These are phyloP conservation scores for Meteorus colon DNA, from an alignment of 2,888 invertebrate genomes.

Conservation along the genomic window DNA sequence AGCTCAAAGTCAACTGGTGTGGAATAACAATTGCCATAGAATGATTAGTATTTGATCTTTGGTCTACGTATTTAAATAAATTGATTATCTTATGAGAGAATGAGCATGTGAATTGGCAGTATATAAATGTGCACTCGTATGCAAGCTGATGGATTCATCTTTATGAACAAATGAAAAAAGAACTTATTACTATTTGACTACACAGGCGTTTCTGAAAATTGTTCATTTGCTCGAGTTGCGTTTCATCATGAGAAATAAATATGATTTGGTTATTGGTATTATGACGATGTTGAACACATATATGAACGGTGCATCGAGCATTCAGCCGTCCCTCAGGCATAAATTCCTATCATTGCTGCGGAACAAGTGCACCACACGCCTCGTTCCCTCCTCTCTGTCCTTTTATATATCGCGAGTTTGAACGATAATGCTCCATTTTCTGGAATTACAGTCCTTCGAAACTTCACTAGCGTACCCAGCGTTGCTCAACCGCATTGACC, in stretches of 20 bases:
- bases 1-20: background rate
- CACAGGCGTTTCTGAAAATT: too few species aligned
- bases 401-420: conserved; percentile 6
- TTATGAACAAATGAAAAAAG: too few species aligned
- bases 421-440: conserved; percentile 38
- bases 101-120: too few species aligned
- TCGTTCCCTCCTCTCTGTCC: background rate
- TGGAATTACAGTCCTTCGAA: conserved; percentile 32
- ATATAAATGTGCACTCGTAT: too few species aligned
- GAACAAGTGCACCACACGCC: conserved; percentile 31
- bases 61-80: background rate
- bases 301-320: background rate
- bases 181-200: too few species aligned
- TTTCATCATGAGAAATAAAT: background rate
- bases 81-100: background rate
- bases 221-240: background rate
- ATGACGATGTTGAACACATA: too few species aligned
- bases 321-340: conserved; percentile 22
- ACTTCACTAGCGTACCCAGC: conserved; percentile 19
- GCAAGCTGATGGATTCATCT: too few species aligned
- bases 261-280: background rate
- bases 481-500: conserved; percentile 29
- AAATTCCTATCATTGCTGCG: conserved; percentile 33
- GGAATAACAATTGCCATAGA: background rate
- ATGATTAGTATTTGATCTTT: background rate